Percentiles rank a stretch among this genome's conserved stretches.
Conservation (phyloP, 2,113 vertebrate species). For the Tetraodon nigroviridis region DNA sequence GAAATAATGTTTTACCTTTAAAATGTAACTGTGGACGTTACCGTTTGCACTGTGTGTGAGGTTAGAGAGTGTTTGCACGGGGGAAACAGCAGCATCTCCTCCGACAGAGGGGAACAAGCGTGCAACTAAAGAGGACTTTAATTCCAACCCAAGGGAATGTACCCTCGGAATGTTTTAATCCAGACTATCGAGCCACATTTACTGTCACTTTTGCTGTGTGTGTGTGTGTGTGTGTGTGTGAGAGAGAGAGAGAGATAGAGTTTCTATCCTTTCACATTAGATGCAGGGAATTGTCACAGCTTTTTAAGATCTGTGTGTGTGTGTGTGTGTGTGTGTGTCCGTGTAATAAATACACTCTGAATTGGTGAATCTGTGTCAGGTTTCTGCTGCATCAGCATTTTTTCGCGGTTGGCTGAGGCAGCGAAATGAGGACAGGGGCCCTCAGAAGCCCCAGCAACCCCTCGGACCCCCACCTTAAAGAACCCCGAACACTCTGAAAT, state of each 20-base stretch:
- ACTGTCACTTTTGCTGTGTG: not conserved
- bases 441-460: slow-evolving; percentile 14
- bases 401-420: slow-evolving; percentile 34
- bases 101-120: not conserved
- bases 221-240: not conserved
- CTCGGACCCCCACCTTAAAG: not conserved
- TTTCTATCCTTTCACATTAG: not conserved
- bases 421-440: slow-evolving; percentile 56
- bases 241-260: no score
- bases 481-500: no score
- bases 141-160: no score
- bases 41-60: slow-evolving; percentile 23
- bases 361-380: not conserved
- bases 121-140: no score
- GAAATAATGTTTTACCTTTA: slow-evolving; percentile 1
- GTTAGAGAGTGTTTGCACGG: slow-evolving; percentile 13
- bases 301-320: slow-evolving; percentile 15
- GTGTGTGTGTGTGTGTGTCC: not conserved
- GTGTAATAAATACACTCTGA: not conserved
- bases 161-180: no score
- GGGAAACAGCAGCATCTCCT: slow-evolving; percentile 43
- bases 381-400: slow-evolving; percentile 50
- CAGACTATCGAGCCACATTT: no score
- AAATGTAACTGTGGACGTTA: slow-evolving; percentile 38
- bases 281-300: slow-evolving; percentile 10